Evolutionary conservation across 2,797 vertebrate genomes (phyloP).

Genomic region (Adrianichthys oophorus): DNA sequence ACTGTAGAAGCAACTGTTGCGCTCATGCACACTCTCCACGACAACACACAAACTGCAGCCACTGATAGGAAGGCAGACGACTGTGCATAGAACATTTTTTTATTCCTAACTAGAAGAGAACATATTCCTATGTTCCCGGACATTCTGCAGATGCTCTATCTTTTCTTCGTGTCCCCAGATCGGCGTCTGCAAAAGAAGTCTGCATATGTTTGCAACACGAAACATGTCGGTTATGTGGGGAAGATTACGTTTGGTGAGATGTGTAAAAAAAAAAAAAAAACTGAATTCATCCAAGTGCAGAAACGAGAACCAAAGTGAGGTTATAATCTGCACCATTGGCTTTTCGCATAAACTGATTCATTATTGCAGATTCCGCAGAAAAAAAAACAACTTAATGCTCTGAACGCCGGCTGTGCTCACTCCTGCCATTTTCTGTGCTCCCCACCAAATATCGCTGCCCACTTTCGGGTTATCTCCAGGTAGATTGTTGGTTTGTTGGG

Average conservation of each 20-base stretch:
- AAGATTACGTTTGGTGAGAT: slow-evolving; percentile 4
- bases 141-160: slow-evolving; percentile 1
- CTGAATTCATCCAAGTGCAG: slow-evolving; percentile 12
- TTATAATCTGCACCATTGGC: slow-evolving; percentile 1
- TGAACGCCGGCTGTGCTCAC: slow-evolving; percentile 21
- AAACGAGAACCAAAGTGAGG: slow-evolving; percentile 12
- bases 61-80: slow-evolving; percentile 1
- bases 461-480: slow-evolving; percentile 92
- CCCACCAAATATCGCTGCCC: slow-evolving; percentile 87
- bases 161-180: slow-evolving; percentile 1
- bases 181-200: slow-evolving; percentile 24
- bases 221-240: slow-evolving; percentile 22
- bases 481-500: slow-evolving; percentile 90
- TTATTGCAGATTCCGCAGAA: slow-evolving; percentile 7
- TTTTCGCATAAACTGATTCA: slow-evolving; percentile 16
- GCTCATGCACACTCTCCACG: slow-evolving; percentile 1
- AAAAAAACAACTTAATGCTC: background rate
- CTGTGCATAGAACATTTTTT: background rate
- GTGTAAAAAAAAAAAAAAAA: slow-evolving; percentile 31
- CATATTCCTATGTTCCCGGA: too few relatives aligned
- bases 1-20: background rate
- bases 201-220: slow-evolving; percentile 7
- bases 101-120: too few relatives aligned
- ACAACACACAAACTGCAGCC: background rate
- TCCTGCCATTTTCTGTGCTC: slow-evolving; percentile 75